Evolutionary conservation across 1,140 invertebrate species (phyloP).

Genomic region (Nephotettix cincticeps): DNA sequence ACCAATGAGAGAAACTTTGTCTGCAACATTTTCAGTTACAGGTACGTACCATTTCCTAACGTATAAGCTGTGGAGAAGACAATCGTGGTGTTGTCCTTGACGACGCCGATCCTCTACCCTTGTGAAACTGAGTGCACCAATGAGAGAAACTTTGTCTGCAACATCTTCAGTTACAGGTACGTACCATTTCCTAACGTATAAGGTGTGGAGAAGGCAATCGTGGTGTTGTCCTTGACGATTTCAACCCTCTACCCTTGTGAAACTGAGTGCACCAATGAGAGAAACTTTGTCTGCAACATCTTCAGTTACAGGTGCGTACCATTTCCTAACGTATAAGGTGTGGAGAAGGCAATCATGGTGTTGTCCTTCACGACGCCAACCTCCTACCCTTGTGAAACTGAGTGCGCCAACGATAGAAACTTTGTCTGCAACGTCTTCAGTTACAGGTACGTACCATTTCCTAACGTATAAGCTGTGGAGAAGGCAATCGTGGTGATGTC

Average conservation of each 20-base stretch:
- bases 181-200: conserved; percentile 26
- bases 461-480: too few relatives aligned
- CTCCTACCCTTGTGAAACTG: conserved; percentile 68
- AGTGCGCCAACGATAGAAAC: conserved; percentile 65
- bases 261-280: conserved; percentile 64
- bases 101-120: conserved; percentile 53
- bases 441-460: conserved; percentile 57
- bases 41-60: too few relatives aligned
- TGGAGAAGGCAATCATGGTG: too few relatives aligned
- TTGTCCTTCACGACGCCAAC: too few relatives aligned
- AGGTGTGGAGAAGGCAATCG: too few relatives aligned
- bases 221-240: conserved; percentile 60
- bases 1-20: conserved; percentile 65
- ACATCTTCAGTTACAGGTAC: conserved; percentile 73
- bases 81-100: too few relatives aligned
- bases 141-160: conserved; percentile 68
- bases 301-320: conserved; percentile 67
- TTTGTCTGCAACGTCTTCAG: conserved; percentile 74
- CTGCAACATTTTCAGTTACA: conserved; percentile 74
- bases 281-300: conserved; percentile 66
- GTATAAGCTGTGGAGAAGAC: too few relatives aligned
- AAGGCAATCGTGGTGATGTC: conserved; percentile 63
- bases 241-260: conserved; percentile 72
- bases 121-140: conserved; percentile 70
- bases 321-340: too few relatives aligned